These are phyloP conservation scores for Craseonycteris thonglongyai DNA, from an alignment of 2,113 vertebrate genomes.

Conservation along the genomic window DNA sequence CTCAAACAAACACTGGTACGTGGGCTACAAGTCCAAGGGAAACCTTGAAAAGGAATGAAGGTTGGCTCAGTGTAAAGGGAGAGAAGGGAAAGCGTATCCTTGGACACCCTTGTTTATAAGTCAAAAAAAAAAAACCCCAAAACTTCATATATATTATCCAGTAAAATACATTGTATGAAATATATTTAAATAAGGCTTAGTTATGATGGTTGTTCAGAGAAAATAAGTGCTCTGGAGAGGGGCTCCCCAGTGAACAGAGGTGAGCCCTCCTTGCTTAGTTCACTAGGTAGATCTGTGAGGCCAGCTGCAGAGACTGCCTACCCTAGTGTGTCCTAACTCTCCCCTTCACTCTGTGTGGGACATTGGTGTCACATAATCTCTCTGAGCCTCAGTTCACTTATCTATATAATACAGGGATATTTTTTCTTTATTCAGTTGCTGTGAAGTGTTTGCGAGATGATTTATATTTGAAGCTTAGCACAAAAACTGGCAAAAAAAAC, in stretches of 20 bases:
- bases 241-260: neutral
- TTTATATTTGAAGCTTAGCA: neutral
- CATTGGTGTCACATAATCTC: neutral
- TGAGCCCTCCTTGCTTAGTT: neutral
- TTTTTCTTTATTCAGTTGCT: neutral
- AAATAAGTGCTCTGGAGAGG: neutral
- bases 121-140: neutral
- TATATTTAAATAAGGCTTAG: neutral
- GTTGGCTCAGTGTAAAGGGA: neutral
- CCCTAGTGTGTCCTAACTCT: neutral
- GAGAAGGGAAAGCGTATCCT: neutral
- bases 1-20: neutral
- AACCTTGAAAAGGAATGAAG: neutral
- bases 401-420: neutral
- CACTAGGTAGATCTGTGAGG: too few species aligned
- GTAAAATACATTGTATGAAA: neutral
- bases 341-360: rapidly evolving
- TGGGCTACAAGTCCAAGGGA: neutral
- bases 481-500: neutral
- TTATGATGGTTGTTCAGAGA: neutral
- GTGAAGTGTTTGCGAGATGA: neutral
- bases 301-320: too few species aligned
- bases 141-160: neutral
- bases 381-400: neutral
- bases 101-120: neutral